A percentile compares a stretch with the other conserved stretches of the same genome.
These are phyloP conservation scores for Crioceris asparagi DNA, from an alignment of 2,888 invertebrate genomes.

Conservation along the genomic window DNA sequence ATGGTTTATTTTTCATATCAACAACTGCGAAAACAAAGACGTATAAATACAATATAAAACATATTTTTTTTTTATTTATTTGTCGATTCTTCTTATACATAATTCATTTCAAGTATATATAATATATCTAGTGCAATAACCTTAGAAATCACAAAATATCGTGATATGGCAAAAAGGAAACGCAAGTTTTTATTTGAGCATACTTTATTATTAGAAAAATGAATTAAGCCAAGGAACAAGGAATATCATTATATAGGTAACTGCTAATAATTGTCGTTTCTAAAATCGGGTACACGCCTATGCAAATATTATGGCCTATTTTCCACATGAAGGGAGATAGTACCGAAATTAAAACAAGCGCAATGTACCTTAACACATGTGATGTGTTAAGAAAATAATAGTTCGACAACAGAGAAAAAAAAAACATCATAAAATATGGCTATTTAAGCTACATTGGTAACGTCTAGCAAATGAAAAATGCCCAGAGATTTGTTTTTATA, in stretches of 20 bases:
- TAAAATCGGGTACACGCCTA: conserved; percentile 35
- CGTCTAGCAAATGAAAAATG: conserved; percentile 27
- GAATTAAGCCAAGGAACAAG: background rate
- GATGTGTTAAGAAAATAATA: no score
- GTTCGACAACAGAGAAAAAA: no score
- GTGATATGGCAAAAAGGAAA: background rate
- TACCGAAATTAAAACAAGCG: no score
- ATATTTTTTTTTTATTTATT: background rate
- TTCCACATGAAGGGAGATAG: no score
- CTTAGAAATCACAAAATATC: background rate
- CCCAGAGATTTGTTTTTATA: conserved; percentile 35
- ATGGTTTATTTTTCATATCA: conserved; percentile 11
- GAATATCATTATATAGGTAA: background rate
- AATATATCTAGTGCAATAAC: conserved; percentile 1
- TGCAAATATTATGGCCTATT: conserved; percentile 32
- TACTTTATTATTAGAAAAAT: background rate
- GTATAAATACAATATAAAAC: conserved; percentile 10
- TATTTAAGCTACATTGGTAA: no score
- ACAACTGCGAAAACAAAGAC: conserved; percentile 11
- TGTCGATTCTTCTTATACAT: background rate
- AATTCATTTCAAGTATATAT: background rate
- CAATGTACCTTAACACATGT: no score
- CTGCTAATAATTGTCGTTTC: conserved; percentile 5
- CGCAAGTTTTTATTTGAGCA: conserved; percentile 2
- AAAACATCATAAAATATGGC: no score